phyloP scores from a whole-genome alignment of 2,113 vertebrate species.

The Rousettus leschenaultii region DNA sequence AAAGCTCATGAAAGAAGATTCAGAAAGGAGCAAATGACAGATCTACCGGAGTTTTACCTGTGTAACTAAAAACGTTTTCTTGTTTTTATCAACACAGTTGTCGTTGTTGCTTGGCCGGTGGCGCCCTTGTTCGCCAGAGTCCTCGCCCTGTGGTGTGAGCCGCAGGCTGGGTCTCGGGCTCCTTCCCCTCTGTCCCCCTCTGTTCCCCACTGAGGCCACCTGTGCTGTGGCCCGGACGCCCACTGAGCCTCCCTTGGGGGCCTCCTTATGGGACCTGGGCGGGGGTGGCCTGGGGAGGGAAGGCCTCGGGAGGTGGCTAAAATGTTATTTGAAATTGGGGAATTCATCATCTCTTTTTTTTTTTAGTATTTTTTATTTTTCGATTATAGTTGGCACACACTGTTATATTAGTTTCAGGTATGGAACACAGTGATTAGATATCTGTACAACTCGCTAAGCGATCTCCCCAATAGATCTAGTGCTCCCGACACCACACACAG shows the following conservation, averaged over 20 bases:
- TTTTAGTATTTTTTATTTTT: background rate
- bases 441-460: too few species aligned
- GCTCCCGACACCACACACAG: too few species aligned
- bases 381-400: fast-evolving
- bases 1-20: background rate
- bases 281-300: background rate
- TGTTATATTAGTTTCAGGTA: too few species aligned
- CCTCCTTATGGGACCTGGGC: background rate
- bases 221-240: fast-evolving
- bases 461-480: too few species aligned
- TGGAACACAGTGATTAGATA: too few species aligned
- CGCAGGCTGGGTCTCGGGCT: fast-evolving
- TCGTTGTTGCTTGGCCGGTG: background rate
- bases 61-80: background rate
- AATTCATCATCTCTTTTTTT: too few species aligned
- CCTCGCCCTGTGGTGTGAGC: background rate
- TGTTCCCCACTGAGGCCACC: fast-evolving
- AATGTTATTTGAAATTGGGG: background rate
- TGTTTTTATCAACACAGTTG: background rate
- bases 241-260: background rate
- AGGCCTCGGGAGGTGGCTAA: background rate
- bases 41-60: fast-evolving
- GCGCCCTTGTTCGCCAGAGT: fast-evolving
- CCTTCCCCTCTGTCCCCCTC: background rate
- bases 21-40: too few species aligned